Conservation (phyloP, 1,140 invertebrate genomes). For the Maniola jurtina region DNA sequence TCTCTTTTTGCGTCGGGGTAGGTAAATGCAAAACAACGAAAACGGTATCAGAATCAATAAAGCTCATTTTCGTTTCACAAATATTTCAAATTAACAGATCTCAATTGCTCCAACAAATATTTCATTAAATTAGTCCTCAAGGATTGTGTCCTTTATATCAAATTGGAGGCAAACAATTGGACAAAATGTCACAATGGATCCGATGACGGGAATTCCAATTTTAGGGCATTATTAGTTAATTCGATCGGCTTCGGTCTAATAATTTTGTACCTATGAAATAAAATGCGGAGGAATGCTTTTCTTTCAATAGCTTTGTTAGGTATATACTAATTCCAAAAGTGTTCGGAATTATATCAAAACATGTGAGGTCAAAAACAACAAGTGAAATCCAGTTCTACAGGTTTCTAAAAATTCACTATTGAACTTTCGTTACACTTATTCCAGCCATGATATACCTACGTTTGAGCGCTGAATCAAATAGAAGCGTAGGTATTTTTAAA, state of each 20-base stretch:
- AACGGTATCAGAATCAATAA: not conserved
- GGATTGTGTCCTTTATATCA: conserved; percentile 16
- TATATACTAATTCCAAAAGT: not conserved
- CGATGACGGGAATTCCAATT: conserved; percentile 24
- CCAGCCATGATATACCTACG: no score
- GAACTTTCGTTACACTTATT: no score
- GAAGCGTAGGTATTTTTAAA: no score
- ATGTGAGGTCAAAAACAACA: no score
- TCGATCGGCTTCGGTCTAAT: conserved; percentile 9
- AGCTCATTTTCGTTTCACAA: not conserved
- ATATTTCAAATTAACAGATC: conserved; percentile 20
- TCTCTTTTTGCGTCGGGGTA: no score
- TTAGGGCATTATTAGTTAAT: conserved; percentile 20
- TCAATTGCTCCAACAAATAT: conserved; percentile 21
- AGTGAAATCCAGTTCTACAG: no score
- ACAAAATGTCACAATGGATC: conserved; percentile 13
- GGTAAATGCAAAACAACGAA: no score
- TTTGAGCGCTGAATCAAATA: no score
- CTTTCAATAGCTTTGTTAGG: not conserved
- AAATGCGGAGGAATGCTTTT: not conserved
- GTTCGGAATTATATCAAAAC: no score
- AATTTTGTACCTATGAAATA: conserved; percentile 6
- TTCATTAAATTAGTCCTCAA: conserved; percentile 27
- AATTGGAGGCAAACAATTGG: conserved; percentile 24
- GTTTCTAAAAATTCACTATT: no score